Evolutionary conservation across 2,113 vertebrate genomes (phyloP), one percentile per base, ranked within the genome.

Genomic region (Cyprinus carpio): DNA sequence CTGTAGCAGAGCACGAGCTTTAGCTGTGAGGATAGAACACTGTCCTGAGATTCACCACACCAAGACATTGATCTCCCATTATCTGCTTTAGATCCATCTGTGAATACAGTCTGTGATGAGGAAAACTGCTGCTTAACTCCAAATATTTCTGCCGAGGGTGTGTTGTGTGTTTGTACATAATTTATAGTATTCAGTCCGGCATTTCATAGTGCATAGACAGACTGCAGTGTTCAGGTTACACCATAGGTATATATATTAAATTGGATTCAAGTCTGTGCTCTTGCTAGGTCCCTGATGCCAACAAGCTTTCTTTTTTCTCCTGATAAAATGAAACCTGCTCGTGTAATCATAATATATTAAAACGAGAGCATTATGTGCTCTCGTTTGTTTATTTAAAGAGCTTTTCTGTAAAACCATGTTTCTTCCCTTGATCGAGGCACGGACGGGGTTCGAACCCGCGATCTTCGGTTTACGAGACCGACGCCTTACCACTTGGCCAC

Each of bases 401-500:
- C 51, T 0, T 54, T 18, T 54, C 51, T 54, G 16, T 1, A 54
- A 54, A 75, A 75, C 1, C 6, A 4, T 31, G 2, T 31, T 9
- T 4, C 0, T 20, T 3, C 0, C 15, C 0, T 1, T 18, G 0
- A 16, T 46, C 18, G 34, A 94, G 90, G 92, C 90, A 93, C 93
- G 93, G 92, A 94, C 93, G 92, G 95, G 95, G 94, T 94, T 95
- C 95, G 95, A 95, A 95, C 95, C 95, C 95, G 95, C 92, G 89
- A 89, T 90, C 89, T 90, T 90, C 89, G 89, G 94, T 94, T 95
- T 95, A 95, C 95, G 93, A 95, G 95, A 95, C 95, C 94, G 95
- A 95, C 94, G 93, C 93, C 95, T 94, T 94, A 95, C 95, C 95
- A 95, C 95, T 95, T 95, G 93, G 95, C 95, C 95, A 95, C 95